A percentile compares a stretch with the other conserved stretches of the same genome.
These are phyloP conservation scores for Pyrrhosoma nymphula DNA, from an alignment of 2,888 invertebrate genomes.

Conservation along the genomic window DNA sequence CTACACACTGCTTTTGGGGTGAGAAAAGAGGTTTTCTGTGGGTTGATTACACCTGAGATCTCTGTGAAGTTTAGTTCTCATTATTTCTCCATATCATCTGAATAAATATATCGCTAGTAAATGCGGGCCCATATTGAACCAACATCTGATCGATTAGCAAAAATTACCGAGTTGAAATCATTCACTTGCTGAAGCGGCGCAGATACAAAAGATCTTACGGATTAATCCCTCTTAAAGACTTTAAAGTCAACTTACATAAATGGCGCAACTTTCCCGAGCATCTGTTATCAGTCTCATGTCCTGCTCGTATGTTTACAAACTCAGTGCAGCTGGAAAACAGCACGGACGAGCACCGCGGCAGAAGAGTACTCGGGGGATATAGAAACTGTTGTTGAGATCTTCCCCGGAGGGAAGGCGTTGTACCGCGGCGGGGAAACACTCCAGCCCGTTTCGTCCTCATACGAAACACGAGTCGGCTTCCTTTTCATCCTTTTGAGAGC, in stretches of 20 bases:
- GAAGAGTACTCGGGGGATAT: neutral
- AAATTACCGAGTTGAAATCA: neutral
- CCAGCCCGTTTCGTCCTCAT: neutral
- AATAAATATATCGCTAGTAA: too few species aligned
- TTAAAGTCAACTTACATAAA: neutral
- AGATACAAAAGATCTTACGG: neutral
- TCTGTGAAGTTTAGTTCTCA: too few species aligned
- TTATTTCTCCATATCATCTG: too few species aligned
- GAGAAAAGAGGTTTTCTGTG: too few species aligned
- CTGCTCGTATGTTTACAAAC: neutral
- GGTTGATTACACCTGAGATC: too few species aligned
- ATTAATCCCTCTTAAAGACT: neutral
- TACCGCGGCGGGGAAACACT: neutral
- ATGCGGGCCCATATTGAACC: too few species aligned
- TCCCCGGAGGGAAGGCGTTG: neutral
- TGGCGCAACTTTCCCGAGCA: neutral
- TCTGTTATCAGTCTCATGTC: neutral
- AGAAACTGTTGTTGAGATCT: neutral
- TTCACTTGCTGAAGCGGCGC: neutral
- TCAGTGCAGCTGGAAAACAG: neutral
- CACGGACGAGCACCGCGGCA: neutral
- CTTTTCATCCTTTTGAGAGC: neutral
- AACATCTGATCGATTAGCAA: too few species aligned
- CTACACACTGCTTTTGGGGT: too few species aligned
- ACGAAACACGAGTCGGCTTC: conserved; percentile 20